Conservation (phyloP, 2,888 invertebrate genomes). For the Tipula confusa region DNA sequence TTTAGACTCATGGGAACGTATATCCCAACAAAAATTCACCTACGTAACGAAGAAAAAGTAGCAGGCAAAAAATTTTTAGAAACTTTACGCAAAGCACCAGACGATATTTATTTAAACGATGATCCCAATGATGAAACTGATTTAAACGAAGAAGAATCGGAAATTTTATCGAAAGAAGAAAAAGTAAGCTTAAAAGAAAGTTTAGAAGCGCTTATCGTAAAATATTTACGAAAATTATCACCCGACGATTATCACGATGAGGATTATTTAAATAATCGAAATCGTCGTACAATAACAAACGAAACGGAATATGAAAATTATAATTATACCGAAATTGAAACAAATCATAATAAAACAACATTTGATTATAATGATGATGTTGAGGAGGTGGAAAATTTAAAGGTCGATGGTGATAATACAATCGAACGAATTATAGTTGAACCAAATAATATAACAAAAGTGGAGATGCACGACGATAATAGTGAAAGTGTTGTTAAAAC, state of each 20-base stretch:
- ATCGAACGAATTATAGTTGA: not conserved
- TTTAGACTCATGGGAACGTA: not conserved
- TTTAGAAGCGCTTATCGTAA: constrained; percentile 39
- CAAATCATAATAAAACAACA: not conserved
- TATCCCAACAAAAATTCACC: constrained; percentile 31
- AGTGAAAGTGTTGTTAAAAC: constrained; percentile 26
- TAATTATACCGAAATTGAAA: constrained; percentile 30
- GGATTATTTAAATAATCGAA: not conserved
- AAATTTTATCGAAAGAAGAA: constrained; percentile 35
- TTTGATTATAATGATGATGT: not conserved
- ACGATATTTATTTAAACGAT: constrained; percentile 35
- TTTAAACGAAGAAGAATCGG: not conserved
- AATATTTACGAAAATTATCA: constrained; percentile 39
- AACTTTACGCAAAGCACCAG: constrained; percentile 37
- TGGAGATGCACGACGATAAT: not conserved
- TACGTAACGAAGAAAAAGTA: constrained; percentile 38
- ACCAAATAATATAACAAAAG: not conserved
- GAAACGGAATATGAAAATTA: not conserved
- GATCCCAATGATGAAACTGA: constrained; percentile 31
- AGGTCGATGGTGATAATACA: not conserved
- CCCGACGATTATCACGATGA: constrained; percentile 35
- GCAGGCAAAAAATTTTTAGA: constrained; percentile 40
- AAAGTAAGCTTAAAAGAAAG: constrained; percentile 37
- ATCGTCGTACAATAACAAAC: not conserved
- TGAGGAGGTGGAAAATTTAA: not conserved